phyloP scores from a whole-genome alignment of 2,888 invertebrate species.

The Leucozona laternaria region DNA sequence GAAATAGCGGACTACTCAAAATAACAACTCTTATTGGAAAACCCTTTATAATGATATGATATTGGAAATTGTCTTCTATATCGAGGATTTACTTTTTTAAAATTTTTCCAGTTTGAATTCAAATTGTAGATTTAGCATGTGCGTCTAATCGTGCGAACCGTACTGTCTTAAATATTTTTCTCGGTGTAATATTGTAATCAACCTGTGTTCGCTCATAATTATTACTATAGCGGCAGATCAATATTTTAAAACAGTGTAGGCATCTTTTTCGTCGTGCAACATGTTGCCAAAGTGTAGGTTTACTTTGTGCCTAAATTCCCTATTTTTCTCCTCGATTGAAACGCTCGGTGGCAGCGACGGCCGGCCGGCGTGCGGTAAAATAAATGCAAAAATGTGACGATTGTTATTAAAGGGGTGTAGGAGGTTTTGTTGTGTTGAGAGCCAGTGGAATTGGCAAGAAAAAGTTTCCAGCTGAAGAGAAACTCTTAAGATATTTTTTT shows the following conservation, averaged over 20 bases:
- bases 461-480: not conserved
- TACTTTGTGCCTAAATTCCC: constrained; percentile 19
- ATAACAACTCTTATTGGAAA: too few species aligned
- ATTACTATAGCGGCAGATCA: constrained; percentile 27
- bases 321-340: not conserved
- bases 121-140: not conserved
- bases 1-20: too few species aligned
- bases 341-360: constrained; percentile 25
- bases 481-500: not conserved
- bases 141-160: not conserved
- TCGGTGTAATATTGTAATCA: constrained; percentile 36
- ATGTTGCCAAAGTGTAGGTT: constrained; percentile 40
- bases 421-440: constrained; percentile 20
- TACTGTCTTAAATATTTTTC: not conserved
- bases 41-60: too few species aligned
- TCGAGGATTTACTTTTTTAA: too few species aligned
- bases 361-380: constrained; percentile 17
- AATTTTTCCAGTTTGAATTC: not conserved
- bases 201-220: constrained; percentile 26
- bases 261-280: constrained; percentile 29
- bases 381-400: constrained; percentile 50
- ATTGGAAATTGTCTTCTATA: too few species aligned
- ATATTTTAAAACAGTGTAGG: not conserved
- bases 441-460: constrained; percentile 3
- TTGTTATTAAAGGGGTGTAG: constrained; percentile 34